Base-by-base conservation (phyloP, 2,113 vertebrate genomes). In the Corvus moneduloides region DNA sequence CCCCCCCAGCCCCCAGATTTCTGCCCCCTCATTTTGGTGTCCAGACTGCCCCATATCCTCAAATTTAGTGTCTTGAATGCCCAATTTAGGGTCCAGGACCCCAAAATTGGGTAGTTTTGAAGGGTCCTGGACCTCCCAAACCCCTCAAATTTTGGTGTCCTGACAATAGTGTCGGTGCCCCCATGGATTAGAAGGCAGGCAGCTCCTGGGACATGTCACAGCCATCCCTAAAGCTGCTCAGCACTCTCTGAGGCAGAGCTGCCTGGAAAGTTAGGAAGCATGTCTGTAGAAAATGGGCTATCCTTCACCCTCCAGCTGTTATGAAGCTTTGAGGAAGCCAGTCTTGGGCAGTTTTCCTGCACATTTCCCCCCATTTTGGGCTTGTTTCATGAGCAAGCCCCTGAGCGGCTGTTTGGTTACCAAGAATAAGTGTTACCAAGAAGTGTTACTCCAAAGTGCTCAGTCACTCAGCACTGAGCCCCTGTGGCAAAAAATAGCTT, bases 401-500 rank as follows among this genome's bases (percentile, higher is more conserved):
- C 63, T 0, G 0, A 30, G 69, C 0, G 6, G 54, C 43, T 76
- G 37, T 63, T 61, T 28, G 59, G 28, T 74, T 81, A 18, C 79
- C 93, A 46, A 69, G 71, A 85, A 37, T 69, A 72, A 76, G 56
- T 43, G 80, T 67, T 69, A 76, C 18, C 48, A 49, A 86, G 63
- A 93, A 51, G 69, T 76, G 87, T 73, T 93, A 83, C 79, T 90
- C 90, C 69, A 63, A 64, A 93, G 43, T 6, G 33, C 91, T 95
- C 89, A 66, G 54, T 69, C 89, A 91, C 63, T 89, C 62, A 63
- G 93, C 55, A 19, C 72, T 14, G 67, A 94, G 74, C 1, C 55
- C 78, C 78, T 51, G 66, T 79, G 66, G 83, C 79, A 93, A 80
- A 93, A 94, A 96, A 93, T 92, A 94, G 56, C 90, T 90, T 91